phyloP scores from a whole-genome alignment of 2,113 vertebrate species.

The Aythya baeri region DNA sequence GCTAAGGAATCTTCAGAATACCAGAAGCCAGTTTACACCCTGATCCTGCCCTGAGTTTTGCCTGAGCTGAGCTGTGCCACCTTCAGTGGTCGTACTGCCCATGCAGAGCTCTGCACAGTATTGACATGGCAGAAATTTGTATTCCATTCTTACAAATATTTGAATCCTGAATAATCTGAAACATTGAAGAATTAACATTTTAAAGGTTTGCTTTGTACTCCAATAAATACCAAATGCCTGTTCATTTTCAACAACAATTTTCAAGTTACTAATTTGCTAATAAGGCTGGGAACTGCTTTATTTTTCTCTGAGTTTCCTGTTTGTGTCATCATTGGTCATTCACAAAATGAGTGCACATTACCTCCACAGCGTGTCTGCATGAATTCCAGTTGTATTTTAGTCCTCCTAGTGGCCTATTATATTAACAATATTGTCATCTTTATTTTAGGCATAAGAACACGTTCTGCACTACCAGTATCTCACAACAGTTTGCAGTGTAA shows the following conservation, averaged over 20 bases:
- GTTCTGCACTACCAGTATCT: neutral
- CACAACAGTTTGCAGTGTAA: neutral
- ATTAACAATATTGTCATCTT: conserved; percentile 18
- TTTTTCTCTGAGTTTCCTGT: conserved; percentile 46
- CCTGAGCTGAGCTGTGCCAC: neutral
- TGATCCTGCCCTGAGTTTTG: neutral
- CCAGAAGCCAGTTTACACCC: neutral
- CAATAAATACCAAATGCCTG: neutral
- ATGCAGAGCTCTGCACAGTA: neutral
- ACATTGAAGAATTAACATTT: neutral
- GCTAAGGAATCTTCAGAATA: neutral
- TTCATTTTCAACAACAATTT: neutral
- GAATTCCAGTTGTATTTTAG: conserved; percentile 68
- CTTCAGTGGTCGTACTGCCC: neutral
- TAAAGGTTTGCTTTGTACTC: neutral
- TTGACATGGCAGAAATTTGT: neutral
- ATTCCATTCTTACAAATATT: neutral
- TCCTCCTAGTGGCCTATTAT: conserved; percentile 66
- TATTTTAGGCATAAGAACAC: neutral
- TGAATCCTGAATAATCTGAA: neutral
- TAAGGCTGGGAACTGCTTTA: conserved; percentile 6
- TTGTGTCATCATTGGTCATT: neutral
- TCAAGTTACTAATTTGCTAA: neutral
- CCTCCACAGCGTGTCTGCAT: neutral
- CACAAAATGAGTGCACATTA: neutral